A percentile compares a stretch with the other conserved stretches of the same genome.
phyloP scores from a whole-genome alignment of 37 sponge, comb jelly and placozoan species.

The Halichondria panicea region DNA sequence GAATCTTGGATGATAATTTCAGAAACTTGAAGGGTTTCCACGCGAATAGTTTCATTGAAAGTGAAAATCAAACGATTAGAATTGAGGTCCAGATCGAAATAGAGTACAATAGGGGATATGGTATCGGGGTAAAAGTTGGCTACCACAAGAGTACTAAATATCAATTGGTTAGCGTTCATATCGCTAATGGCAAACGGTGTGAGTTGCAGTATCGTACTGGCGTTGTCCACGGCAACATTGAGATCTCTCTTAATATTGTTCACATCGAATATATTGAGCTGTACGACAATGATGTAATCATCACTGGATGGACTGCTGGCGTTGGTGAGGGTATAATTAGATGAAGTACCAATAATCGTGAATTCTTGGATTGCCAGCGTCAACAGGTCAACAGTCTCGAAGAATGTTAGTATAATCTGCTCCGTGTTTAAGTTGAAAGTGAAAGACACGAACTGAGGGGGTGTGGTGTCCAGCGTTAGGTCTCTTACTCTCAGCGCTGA shows the following conservation, averaged over 20 bases:
- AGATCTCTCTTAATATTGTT: slow-evolving; percentile 81
- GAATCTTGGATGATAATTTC: slow-evolving; percentile 67
- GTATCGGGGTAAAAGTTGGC: slow-evolving; percentile 49
- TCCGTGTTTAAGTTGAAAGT: slow-evolving; percentile 75
- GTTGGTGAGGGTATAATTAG: slow-evolving; percentile 67
- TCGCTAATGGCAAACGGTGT: slow-evolving; percentile 62
- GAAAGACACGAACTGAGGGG: slow-evolving; percentile 74
- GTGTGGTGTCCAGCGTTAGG: slow-evolving; percentile 68
- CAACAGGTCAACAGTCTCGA: slow-evolving; percentile 73
- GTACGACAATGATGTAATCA: slow-evolving; percentile 74
- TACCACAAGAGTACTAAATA: slow-evolving; percentile 52
- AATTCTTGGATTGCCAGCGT: slow-evolving; percentile 62
- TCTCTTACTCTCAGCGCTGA: slow-evolving; percentile 39
- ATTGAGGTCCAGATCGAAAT: slow-evolving; percentile 72
- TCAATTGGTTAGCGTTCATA: slow-evolving; percentile 82
- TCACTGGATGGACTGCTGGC: slow-evolving; percentile 61
- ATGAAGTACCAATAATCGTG: slow-evolving; percentile 42
- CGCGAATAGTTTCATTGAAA: slow-evolving; percentile 80
- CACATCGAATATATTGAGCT: slow-evolving; percentile 68
- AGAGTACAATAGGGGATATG: slow-evolving; percentile 56
- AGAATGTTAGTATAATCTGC: slow-evolving; percentile 70
- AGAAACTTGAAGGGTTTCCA: slow-evolving; percentile 40
- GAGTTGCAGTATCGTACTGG: slow-evolving; percentile 53
- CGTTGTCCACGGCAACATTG: slow-evolving; percentile 52
- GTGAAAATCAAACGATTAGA: slow-evolving; percentile 55